These are phyloP conservation scores for Neoscelio sp. DNA, from an alignment of 2,888 invertebrate species.

Conservation along the genomic window DNA sequence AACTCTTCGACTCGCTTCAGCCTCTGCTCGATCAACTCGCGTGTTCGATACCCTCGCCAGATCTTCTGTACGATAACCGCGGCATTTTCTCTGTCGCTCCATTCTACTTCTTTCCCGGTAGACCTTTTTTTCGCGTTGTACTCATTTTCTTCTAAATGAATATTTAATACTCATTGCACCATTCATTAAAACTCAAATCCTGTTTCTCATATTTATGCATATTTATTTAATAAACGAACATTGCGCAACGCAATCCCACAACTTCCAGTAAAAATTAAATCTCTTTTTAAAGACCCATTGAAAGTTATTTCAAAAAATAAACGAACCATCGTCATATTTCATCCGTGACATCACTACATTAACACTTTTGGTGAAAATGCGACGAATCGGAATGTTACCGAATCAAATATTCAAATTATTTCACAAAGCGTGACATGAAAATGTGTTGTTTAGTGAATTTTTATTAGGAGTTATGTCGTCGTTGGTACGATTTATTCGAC, in stretches of 20 bases:
- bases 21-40: constrained; percentile 81
- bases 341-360: constrained; percentile 37
- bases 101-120: constrained; percentile 44
- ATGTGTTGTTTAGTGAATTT: constrained; percentile 34
- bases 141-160: constrained; percentile 29
- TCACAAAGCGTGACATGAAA: constrained; percentile 4
- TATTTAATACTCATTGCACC: too few relatives aligned
- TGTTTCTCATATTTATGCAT: too few relatives aligned
- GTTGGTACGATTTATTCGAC: constrained; percentile 29
- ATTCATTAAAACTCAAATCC: too few relatives aligned
- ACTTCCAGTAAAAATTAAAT: constrained; percentile 4
- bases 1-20: constrained; percentile 83
- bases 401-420: constrained; percentile 35
- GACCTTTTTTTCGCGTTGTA: constrained; percentile 7
- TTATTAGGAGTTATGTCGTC: constrained; percentile 23
- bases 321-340: neutral
- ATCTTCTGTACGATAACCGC: constrained; percentile 81
- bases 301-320: constrained; percentile 11
- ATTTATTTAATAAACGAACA: too few relatives aligned
- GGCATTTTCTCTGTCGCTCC: constrained; percentile 70
- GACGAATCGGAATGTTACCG: neutral
- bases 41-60: constrained; percentile 83
- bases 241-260: too few relatives aligned
- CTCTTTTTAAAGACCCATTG: constrained; percentile 9
- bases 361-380: constrained; percentile 34